Conservation (phyloP, 2,113 vertebrate species). For the Campylorhamphus procurvoides region DNA sequence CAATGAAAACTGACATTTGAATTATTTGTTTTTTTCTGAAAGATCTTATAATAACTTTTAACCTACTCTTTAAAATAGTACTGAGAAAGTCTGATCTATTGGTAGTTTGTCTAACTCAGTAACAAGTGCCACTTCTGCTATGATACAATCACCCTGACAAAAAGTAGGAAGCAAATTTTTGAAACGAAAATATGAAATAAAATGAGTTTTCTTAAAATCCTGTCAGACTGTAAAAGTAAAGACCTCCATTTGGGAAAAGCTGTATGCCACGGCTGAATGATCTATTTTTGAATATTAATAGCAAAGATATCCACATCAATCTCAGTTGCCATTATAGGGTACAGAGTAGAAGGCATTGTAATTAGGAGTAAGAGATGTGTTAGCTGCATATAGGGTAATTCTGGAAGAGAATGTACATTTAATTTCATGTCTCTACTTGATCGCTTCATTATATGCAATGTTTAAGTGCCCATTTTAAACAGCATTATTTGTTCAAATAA, state of each 20-base stretch:
- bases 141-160: neutral
- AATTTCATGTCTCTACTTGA: neutral
- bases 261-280: neutral
- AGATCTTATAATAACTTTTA: neutral
- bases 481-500: neutral
- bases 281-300: neutral
- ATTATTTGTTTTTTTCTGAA: neutral
- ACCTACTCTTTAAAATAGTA: neutral
- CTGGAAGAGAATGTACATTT: neutral
- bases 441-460: neutral
- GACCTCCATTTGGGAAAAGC: neutral
- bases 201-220: neutral
- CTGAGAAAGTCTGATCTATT: neutral
- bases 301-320: neutral
- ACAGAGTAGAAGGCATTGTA: neutral
- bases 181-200: neutral
- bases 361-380: neutral
- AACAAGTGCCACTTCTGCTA: neutral
- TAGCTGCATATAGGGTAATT: neutral
- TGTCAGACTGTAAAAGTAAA: neutral
- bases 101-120: neutral
- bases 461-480: neutral
- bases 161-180: neutral
- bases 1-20: neutral
- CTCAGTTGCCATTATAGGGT: neutral